Conservation (phyloP, 2,888 invertebrate genomes). For the Portevinia maculata region DNA sequence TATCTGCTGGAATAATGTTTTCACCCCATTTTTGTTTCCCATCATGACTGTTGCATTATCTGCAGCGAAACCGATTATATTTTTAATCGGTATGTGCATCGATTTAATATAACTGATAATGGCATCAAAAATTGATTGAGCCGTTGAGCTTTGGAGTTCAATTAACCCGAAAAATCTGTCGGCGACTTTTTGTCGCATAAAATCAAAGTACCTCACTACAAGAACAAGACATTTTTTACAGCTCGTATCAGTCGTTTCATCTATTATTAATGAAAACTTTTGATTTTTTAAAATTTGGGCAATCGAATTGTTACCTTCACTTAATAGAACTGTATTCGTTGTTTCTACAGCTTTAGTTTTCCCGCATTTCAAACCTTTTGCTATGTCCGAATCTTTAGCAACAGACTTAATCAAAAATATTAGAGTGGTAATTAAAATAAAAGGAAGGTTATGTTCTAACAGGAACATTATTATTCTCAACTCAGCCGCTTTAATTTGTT, state of each 20-base stretch:
- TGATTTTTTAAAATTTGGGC: not conserved
- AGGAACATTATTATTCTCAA: conserved; percentile 12
- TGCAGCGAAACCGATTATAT: conserved; percentile 76
- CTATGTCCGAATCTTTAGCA: conserved; percentile 14
- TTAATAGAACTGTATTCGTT: conserved; percentile 10
- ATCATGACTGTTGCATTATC: conserved; percentile 77
- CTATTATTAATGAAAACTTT: conserved; percentile 51
- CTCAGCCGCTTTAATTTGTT: no score
- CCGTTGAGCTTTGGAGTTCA: conserved; percentile 27
- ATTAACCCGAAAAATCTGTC: conserved; percentile 46
- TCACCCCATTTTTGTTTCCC: conserved; percentile 75
- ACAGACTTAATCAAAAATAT: conserved; percentile 20
- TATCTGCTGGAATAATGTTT: conserved; percentile 68
- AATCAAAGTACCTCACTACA: conserved; percentile 47
- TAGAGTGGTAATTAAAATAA: conserved; percentile 9
- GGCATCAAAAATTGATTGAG: conserved; percentile 32
- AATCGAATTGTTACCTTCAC: conserved; percentile 15
- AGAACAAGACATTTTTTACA: no score
- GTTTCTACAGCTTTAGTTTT: conserved; percentile 20
- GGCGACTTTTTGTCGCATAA: conserved; percentile 3
- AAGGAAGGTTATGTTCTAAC: conserved; percentile 26
- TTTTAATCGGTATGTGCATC: conserved; percentile 55
- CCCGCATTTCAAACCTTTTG: conserved; percentile 12
- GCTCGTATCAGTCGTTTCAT: no score
- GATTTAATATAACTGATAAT: conserved; percentile 32